Evolutionary conservation across 2,113 vertebrate genomes (phyloP).

Genomic region (Burhinus bistriatus): DNA sequence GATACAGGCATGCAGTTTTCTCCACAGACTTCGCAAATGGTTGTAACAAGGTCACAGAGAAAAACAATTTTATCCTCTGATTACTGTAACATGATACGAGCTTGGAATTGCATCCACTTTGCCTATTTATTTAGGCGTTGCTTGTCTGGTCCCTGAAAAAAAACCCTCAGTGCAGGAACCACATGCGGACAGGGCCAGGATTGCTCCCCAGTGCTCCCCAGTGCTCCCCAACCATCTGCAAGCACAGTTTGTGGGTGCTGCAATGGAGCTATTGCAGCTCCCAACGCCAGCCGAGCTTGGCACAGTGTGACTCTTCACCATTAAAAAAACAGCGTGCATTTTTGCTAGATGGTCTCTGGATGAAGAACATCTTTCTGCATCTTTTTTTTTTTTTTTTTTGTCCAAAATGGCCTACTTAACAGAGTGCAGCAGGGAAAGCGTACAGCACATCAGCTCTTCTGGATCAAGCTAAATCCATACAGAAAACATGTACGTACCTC

Average conservation of each 20-base stretch:
- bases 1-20: slow-evolving; percentile 20
- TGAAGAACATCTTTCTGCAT: not conserved
- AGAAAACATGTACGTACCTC: not conserved
- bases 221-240: not conserved
- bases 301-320: not conserved
- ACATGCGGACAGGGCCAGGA: not conserved
- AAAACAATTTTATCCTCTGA: slow-evolving; percentile 60
- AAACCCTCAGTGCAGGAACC: not conserved
- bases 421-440: not conserved
- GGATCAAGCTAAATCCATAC: not conserved
- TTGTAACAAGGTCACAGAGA: slow-evolving; percentile 64
- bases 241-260: not conserved
- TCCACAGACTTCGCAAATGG: slow-evolving; percentile 21
- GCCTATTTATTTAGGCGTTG: not conserved
- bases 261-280: not conserved
- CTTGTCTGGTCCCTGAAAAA: not conserved
- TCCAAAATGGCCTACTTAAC: not conserved
- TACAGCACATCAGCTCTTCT: not conserved
- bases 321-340: not conserved
- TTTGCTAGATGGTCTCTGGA: not conserved
- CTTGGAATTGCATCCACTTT: slow-evolving; percentile 19
- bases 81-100: slow-evolving; percentile 33
- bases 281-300: not conserved
- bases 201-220: not conserved
- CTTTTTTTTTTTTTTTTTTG: not conserved